Evolutionary conservation across 2,113 vertebrate species (phyloP).

Genomic region (Prionailurus bengalensis): DNA sequence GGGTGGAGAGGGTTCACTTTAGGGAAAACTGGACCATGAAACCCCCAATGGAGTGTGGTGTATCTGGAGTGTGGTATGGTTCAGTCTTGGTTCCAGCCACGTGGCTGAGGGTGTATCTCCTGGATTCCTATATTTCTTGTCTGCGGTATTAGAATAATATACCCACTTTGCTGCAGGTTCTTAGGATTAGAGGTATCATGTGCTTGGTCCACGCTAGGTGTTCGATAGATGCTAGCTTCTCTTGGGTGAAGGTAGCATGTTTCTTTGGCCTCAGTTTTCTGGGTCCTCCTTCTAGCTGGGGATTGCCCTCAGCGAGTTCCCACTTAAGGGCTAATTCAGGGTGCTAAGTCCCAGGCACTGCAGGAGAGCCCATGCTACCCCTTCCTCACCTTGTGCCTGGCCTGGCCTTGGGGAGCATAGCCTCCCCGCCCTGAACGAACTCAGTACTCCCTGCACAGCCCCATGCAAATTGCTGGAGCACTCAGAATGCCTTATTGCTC

Average conservation of each 20-base stretch:
- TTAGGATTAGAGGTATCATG: not conserved
- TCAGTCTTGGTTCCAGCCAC: not conserved
- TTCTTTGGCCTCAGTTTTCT: not conserved
- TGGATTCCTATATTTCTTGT: not conserved
- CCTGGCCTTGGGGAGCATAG: not conserved
- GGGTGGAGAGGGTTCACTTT: not conserved
- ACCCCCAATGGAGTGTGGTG: no score
- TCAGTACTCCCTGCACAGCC: conserved; percentile 44
- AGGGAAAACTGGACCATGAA: not conserved
- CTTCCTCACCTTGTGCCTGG: not conserved
- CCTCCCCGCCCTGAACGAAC: not conserved
- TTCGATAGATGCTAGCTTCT: not conserved
- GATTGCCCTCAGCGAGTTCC: not conserved
- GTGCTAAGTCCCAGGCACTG: conserved; percentile 32
- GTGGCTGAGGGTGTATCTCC: rapidly evolving
- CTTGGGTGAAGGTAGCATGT: not conserved
- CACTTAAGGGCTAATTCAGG: not conserved
- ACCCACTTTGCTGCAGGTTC: not conserved
- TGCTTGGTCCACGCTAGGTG: not conserved
- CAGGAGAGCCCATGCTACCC: not conserved
- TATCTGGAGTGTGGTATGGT: not conserved
- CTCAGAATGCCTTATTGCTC: conserved; percentile 37
- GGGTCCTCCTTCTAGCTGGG: not conserved
- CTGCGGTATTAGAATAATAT: not conserved
- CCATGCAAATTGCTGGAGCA: conserved; percentile 63